Conservation (phyloP, 2,888 invertebrate genomes). For the Lochmaea capreae region DNA sequence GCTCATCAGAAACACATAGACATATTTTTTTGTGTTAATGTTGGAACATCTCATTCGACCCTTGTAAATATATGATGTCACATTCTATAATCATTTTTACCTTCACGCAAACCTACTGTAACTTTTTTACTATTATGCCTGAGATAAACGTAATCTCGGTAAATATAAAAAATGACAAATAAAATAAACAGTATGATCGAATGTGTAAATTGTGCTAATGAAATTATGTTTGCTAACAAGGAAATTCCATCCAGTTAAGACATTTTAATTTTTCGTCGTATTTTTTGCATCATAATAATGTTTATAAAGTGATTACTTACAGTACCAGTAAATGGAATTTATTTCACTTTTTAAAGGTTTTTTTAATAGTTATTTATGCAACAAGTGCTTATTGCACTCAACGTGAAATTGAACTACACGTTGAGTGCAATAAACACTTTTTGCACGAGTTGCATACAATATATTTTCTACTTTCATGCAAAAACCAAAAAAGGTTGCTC, state of each 20-base stretch:
- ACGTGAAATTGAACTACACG: too few relatives aligned
- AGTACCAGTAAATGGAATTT: not conserved
- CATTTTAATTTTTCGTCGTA: not conserved
- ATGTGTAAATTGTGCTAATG: not conserved
- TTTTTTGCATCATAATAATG: not conserved
- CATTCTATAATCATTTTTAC: not conserved
- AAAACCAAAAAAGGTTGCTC: too few relatives aligned
- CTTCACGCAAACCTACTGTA: not conserved
- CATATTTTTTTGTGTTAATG: too few relatives aligned
- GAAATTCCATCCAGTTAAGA: too few relatives aligned
- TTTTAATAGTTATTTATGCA: too few relatives aligned
- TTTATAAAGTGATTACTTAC: not conserved
- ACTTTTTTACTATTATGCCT: not conserved
- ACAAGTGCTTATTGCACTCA: too few relatives aligned
- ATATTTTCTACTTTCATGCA: too few relatives aligned
- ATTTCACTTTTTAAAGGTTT: too few relatives aligned
- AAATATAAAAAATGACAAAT: slow-evolving; percentile 1
- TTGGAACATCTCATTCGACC: not conserved
- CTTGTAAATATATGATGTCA: not conserved
- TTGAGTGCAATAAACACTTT: too few relatives aligned
- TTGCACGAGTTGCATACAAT: too few relatives aligned
- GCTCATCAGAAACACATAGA: too few relatives aligned
- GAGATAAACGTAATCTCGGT: slow-evolving; percentile 1
- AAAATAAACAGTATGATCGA: slow-evolving; percentile 9
- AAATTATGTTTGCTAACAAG: not conserved